These are phyloP conservation scores for Tetrao urogallus DNA, from an alignment of 2,113 vertebrate species.

Conservation along the genomic window DNA sequence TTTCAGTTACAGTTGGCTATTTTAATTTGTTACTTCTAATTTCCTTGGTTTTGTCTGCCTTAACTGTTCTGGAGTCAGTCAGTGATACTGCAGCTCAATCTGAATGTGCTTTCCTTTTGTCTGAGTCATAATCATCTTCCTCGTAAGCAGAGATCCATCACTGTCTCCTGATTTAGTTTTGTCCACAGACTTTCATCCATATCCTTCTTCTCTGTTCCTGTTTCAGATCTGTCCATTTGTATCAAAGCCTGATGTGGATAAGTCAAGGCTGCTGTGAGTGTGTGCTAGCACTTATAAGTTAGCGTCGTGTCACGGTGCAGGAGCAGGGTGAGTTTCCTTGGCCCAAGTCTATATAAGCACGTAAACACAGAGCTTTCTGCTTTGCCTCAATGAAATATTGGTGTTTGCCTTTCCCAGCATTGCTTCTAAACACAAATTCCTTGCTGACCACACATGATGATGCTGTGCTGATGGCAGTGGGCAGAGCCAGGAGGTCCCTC, in stretches of 20 bases:
- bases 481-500: background rate
- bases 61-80: background rate
- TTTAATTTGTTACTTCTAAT: background rate
- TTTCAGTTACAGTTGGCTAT: background rate
- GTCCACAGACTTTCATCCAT: background rate
- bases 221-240: background rate
- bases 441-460: fast-evolving
- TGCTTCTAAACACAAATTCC: background rate
- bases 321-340: background rate
- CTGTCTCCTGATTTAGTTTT: constrained; percentile 39
- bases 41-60: background rate
- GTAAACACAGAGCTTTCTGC: constrained; percentile 3
- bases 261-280: background rate
- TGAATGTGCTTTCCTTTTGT: background rate
- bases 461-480: background rate
- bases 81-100: background rate
- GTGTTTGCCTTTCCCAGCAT: background rate
- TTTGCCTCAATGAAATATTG: constrained; percentile 38
- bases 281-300: background rate
- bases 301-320: fast-evolving
- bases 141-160: constrained; percentile 14
- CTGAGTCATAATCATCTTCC: constrained; percentile 51
- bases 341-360: background rate
- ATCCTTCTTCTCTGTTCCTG: background rate
- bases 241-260: background rate